These are phyloP conservation scores for Ephialtes manifestator DNA, from an alignment of 2,888 invertebrate species.

Conservation along the genomic window DNA sequence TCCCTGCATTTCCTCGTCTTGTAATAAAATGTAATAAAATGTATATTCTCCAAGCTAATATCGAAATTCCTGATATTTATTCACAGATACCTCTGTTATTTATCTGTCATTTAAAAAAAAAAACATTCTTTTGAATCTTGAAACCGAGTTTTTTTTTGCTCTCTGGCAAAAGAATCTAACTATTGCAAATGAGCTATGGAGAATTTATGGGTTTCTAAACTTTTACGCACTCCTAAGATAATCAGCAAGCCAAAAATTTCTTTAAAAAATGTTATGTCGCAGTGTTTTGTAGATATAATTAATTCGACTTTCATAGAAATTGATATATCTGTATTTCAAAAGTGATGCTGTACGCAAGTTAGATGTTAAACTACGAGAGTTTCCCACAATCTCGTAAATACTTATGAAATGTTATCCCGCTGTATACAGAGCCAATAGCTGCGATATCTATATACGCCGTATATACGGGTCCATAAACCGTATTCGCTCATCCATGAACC, in stretches of 20 bases:
- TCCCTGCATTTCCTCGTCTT: not conserved
- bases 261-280: not conserved
- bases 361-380: conserved; percentile 9
- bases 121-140: too few species aligned
- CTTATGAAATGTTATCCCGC: conserved; percentile 61
- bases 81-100: too few species aligned
- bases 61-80: too few species aligned
- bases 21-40: not conserved
- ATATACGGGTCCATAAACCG: conserved; percentile 64
- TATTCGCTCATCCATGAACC: conserved; percentile 57
- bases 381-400: conserved; percentile 59
- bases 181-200: too few species aligned
- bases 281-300: not conserved
- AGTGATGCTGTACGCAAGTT: not conserved
- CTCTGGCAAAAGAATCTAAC: too few species aligned
- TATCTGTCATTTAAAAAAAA: too few species aligned
- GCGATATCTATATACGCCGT: conserved; percentile 45
- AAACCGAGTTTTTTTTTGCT: too few species aligned
- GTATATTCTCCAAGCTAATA: too few species aligned
- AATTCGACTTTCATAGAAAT: not conserved
- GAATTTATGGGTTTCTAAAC: too few species aligned
- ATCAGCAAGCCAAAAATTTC: too few species aligned
- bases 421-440: conserved; percentile 10
- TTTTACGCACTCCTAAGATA: too few species aligned
- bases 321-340: conserved; percentile 3